Base-by-base conservation (phyloP, 2,113 vertebrate species). In the Dendrocopos noguchii region DNA sequence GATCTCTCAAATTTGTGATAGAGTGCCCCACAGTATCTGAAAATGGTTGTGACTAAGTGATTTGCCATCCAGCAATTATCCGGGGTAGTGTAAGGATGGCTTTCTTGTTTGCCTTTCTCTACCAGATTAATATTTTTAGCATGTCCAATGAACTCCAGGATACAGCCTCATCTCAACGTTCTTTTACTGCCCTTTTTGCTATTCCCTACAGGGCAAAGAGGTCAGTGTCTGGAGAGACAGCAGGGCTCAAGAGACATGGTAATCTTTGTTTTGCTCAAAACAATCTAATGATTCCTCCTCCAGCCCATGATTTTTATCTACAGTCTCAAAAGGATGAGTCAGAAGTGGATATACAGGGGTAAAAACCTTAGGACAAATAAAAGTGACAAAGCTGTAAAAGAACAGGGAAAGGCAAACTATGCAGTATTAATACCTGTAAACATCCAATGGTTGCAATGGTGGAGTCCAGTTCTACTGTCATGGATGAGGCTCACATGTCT, bases 401-500 rank as follows among this genome's bases (percentile, higher is more conserved):
- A 55, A 34, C 4, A 15, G 52, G 11, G 18, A 70, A 63, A 42
- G 21, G 60, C 14, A 12, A 66, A 16, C 28, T 31, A 1, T 25
- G 24, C 9, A 13, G 16, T 46, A 8, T 27, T 28, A 46, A 46
- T 59, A 29, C 6, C 21, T 21, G 4, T n/a, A 28, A 63, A 52
- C 20, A 1, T 53, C 8, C 53, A 7, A 29, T n/a, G 65, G 84
- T 52, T 52, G 18, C 2, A 8, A 12, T n/a, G 28, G 19, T 55
- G 10, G 28, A 57, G 33, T 47, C 36, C 22, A 68, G 0, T 61
- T 66, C 33, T 25, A 4, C 73, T 61, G 29, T 36, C 19, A 21
- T 0, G 3, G 31, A 24, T 0, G 3, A 36, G 15, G 42, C 5
- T 75, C 44, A 8, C 7, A 2, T 50, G 57, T 87, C 31, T 34